A percentile compares a stretch with the other conserved stretches of the same genome.
Evolutionary conservation across 2,113 vertebrate species (phyloP).

Genomic region (Psittacula cyanocephala): DNA sequence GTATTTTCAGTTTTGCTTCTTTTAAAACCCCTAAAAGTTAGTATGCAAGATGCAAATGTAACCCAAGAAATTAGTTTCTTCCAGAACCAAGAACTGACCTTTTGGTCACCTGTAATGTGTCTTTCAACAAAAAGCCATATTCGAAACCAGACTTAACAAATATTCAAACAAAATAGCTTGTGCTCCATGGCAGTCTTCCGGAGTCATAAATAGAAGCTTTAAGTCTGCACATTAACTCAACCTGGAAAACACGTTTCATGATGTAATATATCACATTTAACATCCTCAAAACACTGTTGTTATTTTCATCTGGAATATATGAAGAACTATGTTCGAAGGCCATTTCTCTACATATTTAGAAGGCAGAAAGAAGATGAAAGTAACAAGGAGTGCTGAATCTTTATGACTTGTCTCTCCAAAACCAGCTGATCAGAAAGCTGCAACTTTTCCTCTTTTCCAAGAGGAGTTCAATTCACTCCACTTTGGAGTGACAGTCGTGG

Average conservation of each 20-base stretch:
- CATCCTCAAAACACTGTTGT: not conserved
- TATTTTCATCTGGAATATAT: not conserved
- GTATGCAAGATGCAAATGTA: not conserved
- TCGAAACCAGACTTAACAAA: constrained; percentile 5
- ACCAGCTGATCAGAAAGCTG: not conserved
- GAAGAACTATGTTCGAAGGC: not conserved
- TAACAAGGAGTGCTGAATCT: not conserved
- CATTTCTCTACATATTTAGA: not conserved
- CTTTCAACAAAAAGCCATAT: constrained; percentile 9
- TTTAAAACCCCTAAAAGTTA: not conserved
- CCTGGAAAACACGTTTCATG: not conserved
- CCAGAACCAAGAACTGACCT: not conserved
- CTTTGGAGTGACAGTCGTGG: not conserved
- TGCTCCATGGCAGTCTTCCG: not conserved
- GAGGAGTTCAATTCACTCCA: not conserved
- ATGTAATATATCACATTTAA: not conserved
- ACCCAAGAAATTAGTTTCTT: not conserved
- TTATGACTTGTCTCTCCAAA: not conserved
- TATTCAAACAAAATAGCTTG: not conserved
- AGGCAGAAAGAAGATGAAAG: not conserved
- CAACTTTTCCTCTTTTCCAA: not conserved
- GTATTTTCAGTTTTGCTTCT: not conserved
- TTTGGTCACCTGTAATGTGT: not conserved
- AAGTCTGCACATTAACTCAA: not conserved
- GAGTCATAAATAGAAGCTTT: not conserved